phyloP scores from a whole-genome alignment of 2,113 vertebrate species.

The Callaeas wilsoni region DNA sequence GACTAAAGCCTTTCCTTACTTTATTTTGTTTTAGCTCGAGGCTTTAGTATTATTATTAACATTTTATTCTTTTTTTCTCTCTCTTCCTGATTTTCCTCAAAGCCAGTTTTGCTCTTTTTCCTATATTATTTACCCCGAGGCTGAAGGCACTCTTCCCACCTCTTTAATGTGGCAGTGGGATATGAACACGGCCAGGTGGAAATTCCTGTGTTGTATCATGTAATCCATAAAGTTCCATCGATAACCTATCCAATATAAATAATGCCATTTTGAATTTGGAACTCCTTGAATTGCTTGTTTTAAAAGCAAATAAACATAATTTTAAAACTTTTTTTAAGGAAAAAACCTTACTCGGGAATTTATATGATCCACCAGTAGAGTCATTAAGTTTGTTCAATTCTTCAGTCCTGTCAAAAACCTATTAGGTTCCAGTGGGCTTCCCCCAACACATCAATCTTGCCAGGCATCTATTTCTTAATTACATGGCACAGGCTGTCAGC shows the following conservation, averaged over 20 bases:
- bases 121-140: neutral
- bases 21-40: neutral
- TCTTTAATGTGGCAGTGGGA: neutral
- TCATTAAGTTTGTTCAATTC: neutral
- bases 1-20: neutral
- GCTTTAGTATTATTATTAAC: neutral
- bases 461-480: constrained; percentile 45
- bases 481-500: neutral
- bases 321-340: neutral
- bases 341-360: neutral
- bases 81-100: neutral
- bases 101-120: neutral
- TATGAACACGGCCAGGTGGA: neutral
- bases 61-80: neutral
- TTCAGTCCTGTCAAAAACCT: neutral
- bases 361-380: neutral
- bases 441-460: constrained; percentile 1
- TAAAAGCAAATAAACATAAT: neutral
- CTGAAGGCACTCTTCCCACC: neutral
- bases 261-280: neutral
- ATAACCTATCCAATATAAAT: neutral
- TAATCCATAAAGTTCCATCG: neutral
- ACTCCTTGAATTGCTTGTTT: neutral
- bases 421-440: neutral
- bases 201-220: neutral